phyloP scores from a whole-genome alignment of 2,888 invertebrate genomes.

The Dusona sp. region DNA sequence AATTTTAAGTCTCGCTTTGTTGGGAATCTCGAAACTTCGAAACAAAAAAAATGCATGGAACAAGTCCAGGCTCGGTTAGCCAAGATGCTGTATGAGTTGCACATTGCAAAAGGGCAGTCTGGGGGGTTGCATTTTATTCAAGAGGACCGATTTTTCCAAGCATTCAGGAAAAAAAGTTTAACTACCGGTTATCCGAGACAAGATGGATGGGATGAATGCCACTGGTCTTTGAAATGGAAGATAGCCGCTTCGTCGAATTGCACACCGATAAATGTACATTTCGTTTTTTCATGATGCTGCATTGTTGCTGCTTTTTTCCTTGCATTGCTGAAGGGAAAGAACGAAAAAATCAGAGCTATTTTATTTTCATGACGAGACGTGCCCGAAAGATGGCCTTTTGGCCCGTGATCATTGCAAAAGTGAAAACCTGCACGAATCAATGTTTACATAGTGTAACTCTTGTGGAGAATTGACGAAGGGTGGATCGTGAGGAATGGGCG shows the following conservation, averaged over 20 bases:
- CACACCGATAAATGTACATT: background rate
- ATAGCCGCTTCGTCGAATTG: background rate
- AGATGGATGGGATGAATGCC: slow-evolving; percentile 3
- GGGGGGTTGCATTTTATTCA: slow-evolving; percentile 22
- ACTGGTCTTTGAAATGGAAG: background rate
- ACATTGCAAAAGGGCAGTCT: slow-evolving; percentile 14
- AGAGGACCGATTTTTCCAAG: slow-evolving; percentile 51
- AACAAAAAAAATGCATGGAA: slow-evolving; percentile 38
- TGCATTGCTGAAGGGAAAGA: background rate
- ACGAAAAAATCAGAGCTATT: slow-evolving; percentile 26
- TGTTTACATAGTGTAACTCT: slow-evolving; percentile 50
- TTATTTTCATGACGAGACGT: slow-evolving; percentile 41
- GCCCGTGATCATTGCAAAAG: background rate
- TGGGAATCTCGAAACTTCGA: slow-evolving; percentile 51
- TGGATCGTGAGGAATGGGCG: slow-evolving; percentile 29
- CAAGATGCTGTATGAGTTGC: background rate
- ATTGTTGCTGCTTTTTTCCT: background rate
- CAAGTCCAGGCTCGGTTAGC: background rate
- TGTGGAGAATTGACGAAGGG: slow-evolving; percentile 46
- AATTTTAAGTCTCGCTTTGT: slow-evolving; percentile 31
- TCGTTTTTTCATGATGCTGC: background rate
- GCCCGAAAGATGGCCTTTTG: background rate
- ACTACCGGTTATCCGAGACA: slow-evolving; percentile 15
- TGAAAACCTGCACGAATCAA: slow-evolving; percentile 29
- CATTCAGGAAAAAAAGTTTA: slow-evolving; percentile 28